Base-by-base conservation (phyloP, 2,797 vertebrate species). In the Hydrolagus colliei region DNA sequence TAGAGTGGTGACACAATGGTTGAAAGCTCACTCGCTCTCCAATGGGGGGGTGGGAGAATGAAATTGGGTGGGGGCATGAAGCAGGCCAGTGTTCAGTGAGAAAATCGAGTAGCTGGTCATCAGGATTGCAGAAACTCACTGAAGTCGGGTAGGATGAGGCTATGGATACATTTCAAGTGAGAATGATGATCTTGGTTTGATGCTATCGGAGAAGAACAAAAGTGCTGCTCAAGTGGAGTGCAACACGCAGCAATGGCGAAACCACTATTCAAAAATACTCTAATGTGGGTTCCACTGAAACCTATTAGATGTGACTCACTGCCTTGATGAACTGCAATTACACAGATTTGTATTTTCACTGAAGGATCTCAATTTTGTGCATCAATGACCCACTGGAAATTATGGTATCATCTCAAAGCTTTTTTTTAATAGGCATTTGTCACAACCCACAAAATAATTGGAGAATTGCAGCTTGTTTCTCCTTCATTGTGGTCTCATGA, bases 341-440 rank as follows among this genome's bases (percentile, higher is more conserved):
- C 63, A 86, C 41, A 74, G 72, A 78, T 20, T 68, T 67, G 74
- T 2, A 27, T 85, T 89, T 86, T 67, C 86, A 86, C 86, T 20
- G 27, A 87, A 89, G 87, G 35, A 72, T 87, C 75, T 79, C 86
- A 12, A 14, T 62, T 71, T 86, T 35, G 52, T 88, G 86, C 63
- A 5, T 0, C 88, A 87, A 72, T 89, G 78, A 86, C 82, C 88
- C 35, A 20, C 52, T 86, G 86, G 88, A 89, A 90, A 89, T 87
- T 63, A 88, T 86, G 13, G 0, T 86, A 65, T 86, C 86, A 65
- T 86, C 86, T 85, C 86, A 88, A 86, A 41, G 65, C 22, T 6
- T 35, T 86, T n/a, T 88, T 87, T 16, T 85, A 89, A 88, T 1
- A 87, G 85, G 14, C 0, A 0, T 0, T 74, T 86, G 61, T 87